Conservation (phyloP, 2,113 vertebrate species). For the Gasterosteus aculeatus region DNA sequence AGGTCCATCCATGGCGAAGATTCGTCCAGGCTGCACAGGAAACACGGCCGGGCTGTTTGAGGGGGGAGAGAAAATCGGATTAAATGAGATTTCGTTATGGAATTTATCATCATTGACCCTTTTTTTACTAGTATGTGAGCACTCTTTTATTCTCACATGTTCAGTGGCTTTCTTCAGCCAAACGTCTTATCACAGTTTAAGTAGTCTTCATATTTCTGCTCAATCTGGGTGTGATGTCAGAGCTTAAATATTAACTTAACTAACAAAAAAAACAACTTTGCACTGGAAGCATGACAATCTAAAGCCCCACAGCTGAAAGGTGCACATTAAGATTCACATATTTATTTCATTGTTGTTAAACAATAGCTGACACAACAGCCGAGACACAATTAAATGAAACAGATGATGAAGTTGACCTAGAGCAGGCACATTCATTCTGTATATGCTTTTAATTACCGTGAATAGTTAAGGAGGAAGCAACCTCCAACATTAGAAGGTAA, state of each 20-base stretch:
- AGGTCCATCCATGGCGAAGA: conserved; percentile 42
- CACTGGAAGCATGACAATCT: conserved; percentile 31
- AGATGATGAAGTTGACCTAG: too few relatives aligned
- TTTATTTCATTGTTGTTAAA: not conserved
- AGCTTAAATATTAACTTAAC: conserved; percentile 68
- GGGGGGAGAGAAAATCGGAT: conserved; percentile 21
- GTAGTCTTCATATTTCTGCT: not conserved
- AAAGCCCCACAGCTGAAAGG: not conserved
- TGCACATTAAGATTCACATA: conserved; percentile 12
- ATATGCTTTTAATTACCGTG: not conserved
- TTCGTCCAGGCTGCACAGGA: conserved; percentile 36
- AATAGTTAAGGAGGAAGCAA: not conserved
- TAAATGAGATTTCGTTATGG: not conserved
- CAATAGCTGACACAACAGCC: not conserved
- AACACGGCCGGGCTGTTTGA: conserved; percentile 32
- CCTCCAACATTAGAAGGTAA: not conserved
- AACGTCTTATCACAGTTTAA: too few relatives aligned
- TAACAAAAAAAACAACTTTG: conserved; percentile 53
- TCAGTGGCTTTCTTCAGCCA: not conserved
- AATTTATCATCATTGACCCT: not conserved
- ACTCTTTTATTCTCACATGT: not conserved
- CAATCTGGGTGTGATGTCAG: conserved; percentile 17
- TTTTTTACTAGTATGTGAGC: not conserved
- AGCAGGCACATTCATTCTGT: not conserved
- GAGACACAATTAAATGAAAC: not conserved